Conservation (phyloP, 2,113 vertebrate genomes). For the pig (Sus scrofa) region T2T-Sscrofa CM000819.6:1219501-1220000, state of each 20-base stretch:
- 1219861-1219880: not conserved
- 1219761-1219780: too few species aligned
- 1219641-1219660: not conserved
- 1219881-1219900: not conserved
- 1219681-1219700: not conserved
- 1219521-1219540: not conserved
- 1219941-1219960: not conserved
- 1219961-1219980: not conserved
- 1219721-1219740: not conserved
- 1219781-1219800: not conserved
- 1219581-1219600: not conserved
- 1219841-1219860: not conserved
- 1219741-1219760: accelerated
- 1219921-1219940: not conserved
- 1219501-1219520: not conserved
- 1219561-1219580: not conserved
- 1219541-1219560: not conserved
- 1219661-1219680: accelerated
- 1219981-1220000: not conserved
- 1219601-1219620: not conserved
- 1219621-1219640: not conserved
- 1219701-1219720: not conserved
- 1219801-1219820: not conserved
- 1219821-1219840: not conserved
- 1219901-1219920: not conserved